Base-by-base conservation (phyloP, 2,888 invertebrate species). In the Acrocera orbiculus region DNA sequence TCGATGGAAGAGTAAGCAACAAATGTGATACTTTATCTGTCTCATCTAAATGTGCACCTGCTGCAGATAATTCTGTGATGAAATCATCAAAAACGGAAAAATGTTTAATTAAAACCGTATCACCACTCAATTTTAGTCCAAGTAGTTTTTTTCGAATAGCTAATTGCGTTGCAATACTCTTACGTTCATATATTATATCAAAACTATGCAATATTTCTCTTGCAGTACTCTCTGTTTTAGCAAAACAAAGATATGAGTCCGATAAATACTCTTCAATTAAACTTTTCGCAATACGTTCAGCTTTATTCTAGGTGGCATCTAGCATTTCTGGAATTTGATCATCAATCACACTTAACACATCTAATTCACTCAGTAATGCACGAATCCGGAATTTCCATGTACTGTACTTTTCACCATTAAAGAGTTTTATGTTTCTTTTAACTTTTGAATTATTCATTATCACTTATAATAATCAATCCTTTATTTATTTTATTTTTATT, bases 41-140 rank as follows among this genome's bases (percentile, higher is more conserved):
- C 41, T 57, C 53, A 13, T 52, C 48, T 4, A 54, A 28, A 30
- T 46, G 49, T 3, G 48, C 53, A 17, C 56, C 54, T 9, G 53
- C 48, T 2, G 49, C 44, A 4, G 42, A 15, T 24, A 57, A 40
- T 31, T 55, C 52, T 5, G 42, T 41, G 2, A 56, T 43, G 8
- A 53, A 34, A 17, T 52, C 46, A 35, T 57, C 54, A 40, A 57
- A 55, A 4, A 27, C 25, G 3, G 35, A 41, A 20, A 54, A 54
- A 47, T 36, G 34, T 14, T 34, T 11, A 4, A 34, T 22, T 9
- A 36, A 27, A 8, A 19, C 5, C 15, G 16, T 16, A 13, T 34
- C 39, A 27, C 32, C 36, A 26, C 30, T 19, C 23, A 37, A 29
- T 30, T 39, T 39, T 10, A 39, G 24, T 5, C 9, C 16, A 11